Base-by-base conservation (phyloP, 2,888 invertebrate species). In the Osmoderma eremita region DNA sequence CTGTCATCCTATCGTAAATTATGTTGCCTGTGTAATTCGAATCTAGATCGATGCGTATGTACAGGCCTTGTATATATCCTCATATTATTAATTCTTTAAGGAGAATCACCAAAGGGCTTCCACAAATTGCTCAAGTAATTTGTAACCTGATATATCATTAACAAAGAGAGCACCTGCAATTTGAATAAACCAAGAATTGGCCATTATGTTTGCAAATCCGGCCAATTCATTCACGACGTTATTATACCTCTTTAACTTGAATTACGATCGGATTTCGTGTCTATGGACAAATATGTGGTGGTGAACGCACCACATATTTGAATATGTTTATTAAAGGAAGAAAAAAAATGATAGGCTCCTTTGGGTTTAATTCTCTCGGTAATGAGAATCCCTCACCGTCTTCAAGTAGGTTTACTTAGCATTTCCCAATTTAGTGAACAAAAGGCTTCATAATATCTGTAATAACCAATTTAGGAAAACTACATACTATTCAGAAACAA, bases 161-260 rank as follows among this genome's bases (percentile, higher is more conserved):
- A 63, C 38, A 63, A 63, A 50, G 50, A 15, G 50, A 63, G 63
- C 51, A 63, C 49, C 67, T 58, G 58, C 45, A 61, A 45, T 61
- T 61, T 61, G 45, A 61, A 61, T 61, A 66, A 66, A 50, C 41
- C 63, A 53, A 49, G 67, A 66, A 70, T 70, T 71, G 71, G 70
- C 66, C 67, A 63, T 67, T 69, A 69, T 70, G 69, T 63, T 71
- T 58, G 72, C 69, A 68, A 70, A 72, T 72, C 72, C 72, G 70
- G 72, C 70, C 70, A 72, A 72, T 72, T 72, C 72, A 72, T 69
- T 61, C 58, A 45, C 12, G 15, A 45, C 12, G 24, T 45, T 18
- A 61, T 61, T 58, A 61, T 45, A 36, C 22, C 17, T 45, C 24
- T 45, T 41, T 61, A 30, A 17, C 30, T 15, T 48, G 58, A 30